phyloP scores from a whole-genome alignment of 2,888 invertebrate species.

The Drosophila emarginata region DNA sequence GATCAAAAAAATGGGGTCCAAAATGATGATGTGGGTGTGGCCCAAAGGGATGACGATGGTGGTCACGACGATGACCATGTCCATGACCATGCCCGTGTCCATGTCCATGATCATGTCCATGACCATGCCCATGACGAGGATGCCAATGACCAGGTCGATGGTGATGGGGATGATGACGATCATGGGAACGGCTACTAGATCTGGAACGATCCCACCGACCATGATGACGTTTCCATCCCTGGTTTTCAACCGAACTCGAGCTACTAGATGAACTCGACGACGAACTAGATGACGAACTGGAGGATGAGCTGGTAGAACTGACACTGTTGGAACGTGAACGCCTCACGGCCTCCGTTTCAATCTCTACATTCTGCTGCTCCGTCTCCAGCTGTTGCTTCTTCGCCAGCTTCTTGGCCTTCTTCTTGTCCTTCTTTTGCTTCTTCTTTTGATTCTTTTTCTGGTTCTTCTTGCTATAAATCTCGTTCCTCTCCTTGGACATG shows the following conservation, averaged over 20 bases:
- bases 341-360: not conserved
- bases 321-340: constrained; percentile 54
- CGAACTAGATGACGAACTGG: constrained; percentile 38
- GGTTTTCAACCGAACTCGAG: constrained; percentile 22
- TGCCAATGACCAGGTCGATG: constrained; percentile 9
- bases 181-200: constrained; percentile 33
- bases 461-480: not conserved
- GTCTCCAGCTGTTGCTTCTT: constrained; percentile 7
- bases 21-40: constrained; percentile 20
- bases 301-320: constrained; percentile 45
- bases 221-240: too few relatives aligned
- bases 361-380: constrained; percentile 15
- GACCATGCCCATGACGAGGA: constrained; percentile 35
- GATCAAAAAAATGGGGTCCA: constrained; percentile 23
- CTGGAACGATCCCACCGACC: not conserved
- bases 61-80: constrained; percentile 12
- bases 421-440: constrained; percentile 39
- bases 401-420: constrained; percentile 30
- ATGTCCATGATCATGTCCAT: constrained; percentile 1
- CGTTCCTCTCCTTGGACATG: constrained; percentile 39
- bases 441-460: constrained; percentile 43
- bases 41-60: not conserved
- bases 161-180: not conserved
- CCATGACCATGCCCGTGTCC: too few relatives aligned
- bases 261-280: constrained; percentile 35